Percentiles rank a stretch among this genome's conserved stretches.
Evolutionary conservation across 2,888 invertebrate genomes (phyloP).

Genomic region (Luperina nickerlii): DNA sequence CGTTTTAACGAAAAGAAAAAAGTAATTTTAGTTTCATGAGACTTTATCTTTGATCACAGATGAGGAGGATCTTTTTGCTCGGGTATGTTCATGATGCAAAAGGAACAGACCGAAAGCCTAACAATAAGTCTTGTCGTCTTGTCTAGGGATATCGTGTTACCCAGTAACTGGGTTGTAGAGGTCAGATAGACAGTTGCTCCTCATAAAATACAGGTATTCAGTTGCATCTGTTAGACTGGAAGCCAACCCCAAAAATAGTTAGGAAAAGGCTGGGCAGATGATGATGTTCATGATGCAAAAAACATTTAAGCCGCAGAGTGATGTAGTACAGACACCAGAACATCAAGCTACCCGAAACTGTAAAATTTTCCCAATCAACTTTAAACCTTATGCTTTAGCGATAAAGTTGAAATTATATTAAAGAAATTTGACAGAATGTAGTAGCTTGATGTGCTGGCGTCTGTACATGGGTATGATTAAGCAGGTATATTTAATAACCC

Average conservation of each 20-base stretch:
- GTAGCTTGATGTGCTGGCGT: no score
- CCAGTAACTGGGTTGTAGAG: no score
- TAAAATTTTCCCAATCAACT: no score
- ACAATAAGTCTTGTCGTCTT: neutral
- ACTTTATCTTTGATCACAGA: neutral
- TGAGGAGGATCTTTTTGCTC: neutral
- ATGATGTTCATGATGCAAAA: neutral
- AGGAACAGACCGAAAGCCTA: neutral
- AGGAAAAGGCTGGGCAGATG: neutral
- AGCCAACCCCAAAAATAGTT: neutral
- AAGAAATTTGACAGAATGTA: no score
- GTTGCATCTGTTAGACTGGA: neutral
- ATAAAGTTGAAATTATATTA: no score
- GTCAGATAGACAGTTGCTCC: neutral
- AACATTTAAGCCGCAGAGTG: neutral
- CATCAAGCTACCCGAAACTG: no score
- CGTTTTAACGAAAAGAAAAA: conserved; percentile 32
- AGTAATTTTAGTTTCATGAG: conserved; percentile 13
- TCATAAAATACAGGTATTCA: neutral
- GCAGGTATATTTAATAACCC: neutral
- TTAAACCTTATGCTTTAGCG: no score
- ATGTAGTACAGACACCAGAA: neutral
- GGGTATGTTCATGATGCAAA: neutral
- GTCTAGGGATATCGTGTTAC: neutral
- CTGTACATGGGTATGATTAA: neutral